Evolutionary conservation across 1,140 invertebrate genomes (phyloP).

Genomic region (Oscheius sp.): DNA sequence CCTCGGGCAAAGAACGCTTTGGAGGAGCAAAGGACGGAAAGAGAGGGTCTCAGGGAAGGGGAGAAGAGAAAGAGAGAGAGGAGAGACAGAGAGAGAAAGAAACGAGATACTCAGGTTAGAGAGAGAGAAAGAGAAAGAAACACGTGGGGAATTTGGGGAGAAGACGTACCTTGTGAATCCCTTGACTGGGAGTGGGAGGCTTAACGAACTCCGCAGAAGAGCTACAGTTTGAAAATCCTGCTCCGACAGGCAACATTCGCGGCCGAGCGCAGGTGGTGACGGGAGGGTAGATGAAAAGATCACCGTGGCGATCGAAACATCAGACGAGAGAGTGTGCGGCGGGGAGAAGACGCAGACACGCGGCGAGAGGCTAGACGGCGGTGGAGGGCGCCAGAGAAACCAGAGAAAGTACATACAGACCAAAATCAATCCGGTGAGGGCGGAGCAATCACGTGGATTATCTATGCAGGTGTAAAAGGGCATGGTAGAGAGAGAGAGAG

Average conservation of each 20-base stretch:
- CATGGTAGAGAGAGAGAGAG: too few relatives aligned
- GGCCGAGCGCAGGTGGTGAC: neutral
- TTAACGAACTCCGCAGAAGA: neutral
- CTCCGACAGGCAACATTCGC: neutral
- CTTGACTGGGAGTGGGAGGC: neutral
- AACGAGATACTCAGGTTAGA: neutral
- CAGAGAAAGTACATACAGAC: too few relatives aligned
- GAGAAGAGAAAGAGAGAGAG: too few relatives aligned
- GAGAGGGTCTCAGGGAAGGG: too few relatives aligned
- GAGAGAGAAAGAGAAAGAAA: neutral
- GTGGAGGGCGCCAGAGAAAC: too few relatives aligned
- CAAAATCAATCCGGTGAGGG: too few relatives aligned
- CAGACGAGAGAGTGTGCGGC: too few relatives aligned
- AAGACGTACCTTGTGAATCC: neutral
- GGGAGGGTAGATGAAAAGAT: constrained; percentile 5
- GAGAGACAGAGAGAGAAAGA: neutral
- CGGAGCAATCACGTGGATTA: too few relatives aligned
- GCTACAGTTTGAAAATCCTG: neutral
- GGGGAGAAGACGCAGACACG: too few relatives aligned
- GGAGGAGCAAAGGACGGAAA: neutral
- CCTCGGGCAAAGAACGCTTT: neutral
- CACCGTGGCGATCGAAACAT: neutral
- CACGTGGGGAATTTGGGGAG: neutral
- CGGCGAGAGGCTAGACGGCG: too few relatives aligned
- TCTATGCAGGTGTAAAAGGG: too few relatives aligned